phyloP scores from a whole-genome alignment of 2,797 vertebrate species.

The Peromyscus eremicus region DNA sequence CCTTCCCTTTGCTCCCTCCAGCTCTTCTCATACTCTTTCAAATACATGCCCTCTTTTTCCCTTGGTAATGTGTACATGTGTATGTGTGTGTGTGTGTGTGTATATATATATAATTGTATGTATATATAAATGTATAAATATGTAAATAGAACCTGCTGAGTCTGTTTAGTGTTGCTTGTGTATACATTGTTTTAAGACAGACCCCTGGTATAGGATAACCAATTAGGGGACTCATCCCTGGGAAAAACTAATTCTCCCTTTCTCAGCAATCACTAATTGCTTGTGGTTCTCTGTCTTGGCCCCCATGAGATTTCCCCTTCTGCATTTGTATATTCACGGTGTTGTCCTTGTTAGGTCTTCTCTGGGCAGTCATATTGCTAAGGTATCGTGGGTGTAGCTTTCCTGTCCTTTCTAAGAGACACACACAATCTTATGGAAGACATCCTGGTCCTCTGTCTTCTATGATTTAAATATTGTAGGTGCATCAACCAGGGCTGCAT shows the following conservation, averaged over 20 bases:
- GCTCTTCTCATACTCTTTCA: not conserved
- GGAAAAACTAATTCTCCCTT: not conserved
- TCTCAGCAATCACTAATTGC: not conserved
- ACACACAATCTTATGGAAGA: not conserved
- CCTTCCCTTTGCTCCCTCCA: not conserved
- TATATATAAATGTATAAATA: not conserved
- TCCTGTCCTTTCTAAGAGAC: not conserved
- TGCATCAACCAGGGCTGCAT: too few species aligned
- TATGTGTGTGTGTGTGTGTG: not conserved
- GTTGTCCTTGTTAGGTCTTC: not conserved
- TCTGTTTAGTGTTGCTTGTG: not conserved
- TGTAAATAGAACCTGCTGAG: not conserved
- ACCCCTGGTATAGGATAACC: not conserved
- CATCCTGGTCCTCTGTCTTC: not conserved
- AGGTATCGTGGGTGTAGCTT: not conserved
- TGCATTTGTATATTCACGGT: not conserved
- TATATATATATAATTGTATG: not conserved
- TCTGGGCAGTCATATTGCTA: not conserved
- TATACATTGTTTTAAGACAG: not conserved
- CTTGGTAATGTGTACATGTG: not conserved
- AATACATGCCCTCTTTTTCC: not conserved
- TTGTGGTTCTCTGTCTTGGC: not conserved
- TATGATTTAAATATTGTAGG: not conserved
- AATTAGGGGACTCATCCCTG: not conserved
- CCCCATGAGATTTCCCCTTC: not conserved